Percentiles rank a stretch among this genome's conserved stretches.
Conservation (phyloP, 2,113 vertebrate species). For the Arenaria interpres region DNA sequence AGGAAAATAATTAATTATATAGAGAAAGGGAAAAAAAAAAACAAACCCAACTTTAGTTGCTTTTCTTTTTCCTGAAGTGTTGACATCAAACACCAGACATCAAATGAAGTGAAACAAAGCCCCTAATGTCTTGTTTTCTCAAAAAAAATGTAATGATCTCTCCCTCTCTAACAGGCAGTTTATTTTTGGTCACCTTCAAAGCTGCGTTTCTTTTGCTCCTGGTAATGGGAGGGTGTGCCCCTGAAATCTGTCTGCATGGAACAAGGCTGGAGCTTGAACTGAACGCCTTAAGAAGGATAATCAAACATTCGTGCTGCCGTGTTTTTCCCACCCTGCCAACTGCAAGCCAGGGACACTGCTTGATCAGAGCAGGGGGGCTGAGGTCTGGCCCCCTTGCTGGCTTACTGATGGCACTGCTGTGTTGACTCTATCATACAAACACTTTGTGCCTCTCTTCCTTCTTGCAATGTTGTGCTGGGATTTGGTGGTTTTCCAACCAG, state of each 20-base stretch:
- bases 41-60: background rate
- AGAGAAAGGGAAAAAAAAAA: background rate
- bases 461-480: background rate
- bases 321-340: background rate
- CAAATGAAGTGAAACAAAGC: constrained; percentile 17
- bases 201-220: background rate
- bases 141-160: background rate
- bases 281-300: background rate
- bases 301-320: background rate
- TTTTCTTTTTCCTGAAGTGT: background rate
- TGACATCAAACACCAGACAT: constrained; percentile 13
- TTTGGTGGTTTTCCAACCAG: background rate
- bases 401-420: background rate
- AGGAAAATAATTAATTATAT: background rate
- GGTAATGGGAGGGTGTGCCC: background rate
- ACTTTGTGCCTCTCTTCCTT: background rate
- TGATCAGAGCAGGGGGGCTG: background rate
- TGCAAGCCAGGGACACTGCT: background rate
- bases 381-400: background rate
- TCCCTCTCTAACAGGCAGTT: background rate
- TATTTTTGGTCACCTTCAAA: constrained; percentile 21
- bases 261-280: background rate
- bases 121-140: background rate
- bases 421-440: background rate
- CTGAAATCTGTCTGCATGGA: background rate